Evolutionary conservation across 2,113 vertebrate genomes (phyloP).

Genomic region (Muntiacus muntjak): DNA sequence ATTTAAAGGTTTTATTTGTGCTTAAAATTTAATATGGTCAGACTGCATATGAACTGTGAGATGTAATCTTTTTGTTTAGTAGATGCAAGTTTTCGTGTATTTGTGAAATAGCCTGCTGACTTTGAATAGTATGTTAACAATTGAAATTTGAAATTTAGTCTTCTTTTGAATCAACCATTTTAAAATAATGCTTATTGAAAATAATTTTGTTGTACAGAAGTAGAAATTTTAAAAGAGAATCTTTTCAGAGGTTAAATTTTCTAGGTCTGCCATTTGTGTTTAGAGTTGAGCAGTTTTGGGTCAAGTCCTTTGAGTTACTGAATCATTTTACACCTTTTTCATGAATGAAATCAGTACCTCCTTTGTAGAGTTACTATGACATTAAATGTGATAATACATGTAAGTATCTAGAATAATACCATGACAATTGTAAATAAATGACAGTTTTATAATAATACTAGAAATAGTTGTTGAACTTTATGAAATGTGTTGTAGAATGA

Average conservation of each 20-base stretch:
- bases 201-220: background rate
- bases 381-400: background rate
- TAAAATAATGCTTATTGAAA: background rate
- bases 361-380: background rate
- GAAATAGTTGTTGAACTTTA: background rate
- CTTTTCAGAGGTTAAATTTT: background rate
- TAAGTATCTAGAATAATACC: background rate
- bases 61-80: background rate
- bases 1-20: background rate
- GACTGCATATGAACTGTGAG: background rate
- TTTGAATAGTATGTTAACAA: background rate
- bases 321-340: conserved; percentile 4
- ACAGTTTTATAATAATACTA: background rate
- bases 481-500: background rate
- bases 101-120: background rate
- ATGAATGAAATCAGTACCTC: background rate
- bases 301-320: background rate
- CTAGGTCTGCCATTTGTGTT: background rate
- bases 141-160: background rate
- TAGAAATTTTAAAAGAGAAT: background rate
- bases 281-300: background rate
- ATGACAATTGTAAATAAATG: background rate
- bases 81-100: background rate
- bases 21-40: background rate
- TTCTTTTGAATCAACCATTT: background rate